A percentile compares a stretch with the other conserved stretches of the same genome.
These are phyloP conservation scores for Hirundo rustica DNA, from an alignment of 2,797 vertebrate genomes.

Conservation along the genomic window DNA sequence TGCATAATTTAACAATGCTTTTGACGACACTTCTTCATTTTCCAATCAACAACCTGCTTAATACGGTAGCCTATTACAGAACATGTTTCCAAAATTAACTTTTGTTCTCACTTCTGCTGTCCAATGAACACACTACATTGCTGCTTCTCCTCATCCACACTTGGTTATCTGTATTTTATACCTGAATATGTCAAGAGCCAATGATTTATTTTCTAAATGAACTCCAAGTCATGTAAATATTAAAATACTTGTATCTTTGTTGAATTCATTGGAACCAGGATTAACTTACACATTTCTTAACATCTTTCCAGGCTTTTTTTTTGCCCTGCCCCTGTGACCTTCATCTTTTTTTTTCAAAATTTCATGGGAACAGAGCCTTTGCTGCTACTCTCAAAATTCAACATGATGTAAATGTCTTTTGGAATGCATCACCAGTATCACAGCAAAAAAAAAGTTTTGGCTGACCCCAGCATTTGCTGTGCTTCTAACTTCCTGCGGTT, in stretches of 20 bases:
- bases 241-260: background rate
- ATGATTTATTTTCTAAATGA: background rate
- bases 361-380: background rate
- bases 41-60: background rate
- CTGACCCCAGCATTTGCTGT: background rate
- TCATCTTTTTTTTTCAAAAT: background rate
- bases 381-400: background rate
- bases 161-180: background rate
- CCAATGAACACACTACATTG: fast-evolving
- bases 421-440: background rate
- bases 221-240: background rate
- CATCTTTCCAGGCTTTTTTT: background rate
- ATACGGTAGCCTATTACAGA: background rate
- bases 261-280: background rate
- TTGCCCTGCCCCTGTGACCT: background rate
- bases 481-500: background rate
- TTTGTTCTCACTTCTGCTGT: background rate
- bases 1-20: background rate
- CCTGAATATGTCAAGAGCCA: background rate
- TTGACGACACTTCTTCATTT: background rate
- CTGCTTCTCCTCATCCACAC: background rate
- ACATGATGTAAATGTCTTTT: background rate
- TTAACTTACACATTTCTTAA: background rate
- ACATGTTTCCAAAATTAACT: background rate
- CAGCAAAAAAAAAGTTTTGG: background rate